A percentile compares a stretch with the other conserved stretches of the same genome.
Evolutionary conservation across 2,797 vertebrate genomes (phyloP).

Genomic region (Onychomys leucogaster): DNA sequence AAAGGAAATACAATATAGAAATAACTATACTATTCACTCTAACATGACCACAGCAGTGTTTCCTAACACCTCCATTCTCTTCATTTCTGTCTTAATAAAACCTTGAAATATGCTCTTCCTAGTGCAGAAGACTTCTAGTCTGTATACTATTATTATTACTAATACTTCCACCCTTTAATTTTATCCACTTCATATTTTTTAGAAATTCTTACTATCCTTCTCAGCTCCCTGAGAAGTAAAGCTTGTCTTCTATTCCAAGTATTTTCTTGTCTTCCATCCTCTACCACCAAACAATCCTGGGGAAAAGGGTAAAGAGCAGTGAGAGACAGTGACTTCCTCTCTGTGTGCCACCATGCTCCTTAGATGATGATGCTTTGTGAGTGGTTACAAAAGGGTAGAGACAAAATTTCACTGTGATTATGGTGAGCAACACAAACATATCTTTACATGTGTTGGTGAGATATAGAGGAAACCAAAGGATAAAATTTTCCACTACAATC

Average conservation of each 20-base stretch:
- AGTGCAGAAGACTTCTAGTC: not conserved
- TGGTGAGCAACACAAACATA: not conserved
- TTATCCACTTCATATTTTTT: not conserved
- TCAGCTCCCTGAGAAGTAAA: not conserved
- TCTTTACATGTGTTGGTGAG: not conserved
- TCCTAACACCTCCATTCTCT: not conserved
- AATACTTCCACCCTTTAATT: not conserved
- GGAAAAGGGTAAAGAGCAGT: not conserved
- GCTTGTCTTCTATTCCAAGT: not conserved
- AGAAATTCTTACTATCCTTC: not conserved
- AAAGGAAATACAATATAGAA: constrained; percentile 16
- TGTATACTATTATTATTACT: not conserved
- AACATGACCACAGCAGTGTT: not conserved
- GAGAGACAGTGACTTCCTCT: not conserved
- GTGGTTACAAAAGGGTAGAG: not conserved
- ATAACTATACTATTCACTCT: not conserved
- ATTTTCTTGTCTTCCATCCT: not conserved
- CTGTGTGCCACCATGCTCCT: not conserved
- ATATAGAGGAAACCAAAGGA: not conserved
- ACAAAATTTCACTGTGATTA: not conserved
- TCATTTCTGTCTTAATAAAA: not conserved
- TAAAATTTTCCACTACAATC: not conserved
- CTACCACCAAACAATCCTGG: not conserved
- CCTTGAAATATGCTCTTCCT: not conserved
- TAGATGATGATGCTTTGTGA: not conserved